Percentiles rank a stretch among this genome's conserved stretches.
These are phyloP conservation scores for Tenebrio molitor DNA, from an alignment of 1,140 invertebrate species.

Conservation along the genomic window DNA sequence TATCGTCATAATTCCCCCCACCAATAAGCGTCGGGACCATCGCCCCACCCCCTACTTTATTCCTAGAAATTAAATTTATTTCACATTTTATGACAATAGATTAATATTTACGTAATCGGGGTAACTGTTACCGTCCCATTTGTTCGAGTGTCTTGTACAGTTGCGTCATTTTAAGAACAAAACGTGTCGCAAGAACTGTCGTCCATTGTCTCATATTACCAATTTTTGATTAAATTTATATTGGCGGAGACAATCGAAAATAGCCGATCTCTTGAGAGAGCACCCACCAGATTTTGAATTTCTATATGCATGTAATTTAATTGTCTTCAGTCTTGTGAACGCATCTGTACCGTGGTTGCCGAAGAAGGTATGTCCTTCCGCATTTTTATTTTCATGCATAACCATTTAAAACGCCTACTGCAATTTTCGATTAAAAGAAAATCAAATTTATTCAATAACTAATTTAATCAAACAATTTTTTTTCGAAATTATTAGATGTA, in stretches of 20 bases:
- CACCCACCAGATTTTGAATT: constrained; percentile 59
- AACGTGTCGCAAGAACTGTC: background rate
- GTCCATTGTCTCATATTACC: constrained; percentile 42
- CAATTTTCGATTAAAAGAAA: too few relatives aligned
- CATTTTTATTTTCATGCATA: constrained; percentile 8
- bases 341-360: constrained; percentile 42
- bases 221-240: constrained; percentile 51
- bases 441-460: too few relatives aligned
- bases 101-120: background rate
- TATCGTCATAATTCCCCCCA: constrained; percentile 40
- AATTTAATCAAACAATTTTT: too few relatives aligned
- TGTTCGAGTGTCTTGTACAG: background rate
- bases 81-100: constrained; percentile 11
- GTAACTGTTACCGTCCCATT: background rate
- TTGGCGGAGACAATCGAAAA: constrained; percentile 56
- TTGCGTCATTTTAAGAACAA: background rate
- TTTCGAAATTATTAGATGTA: too few relatives aligned
- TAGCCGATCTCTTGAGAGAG: constrained; percentile 52
- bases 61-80: constrained; percentile 20
- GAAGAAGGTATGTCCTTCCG: constrained; percentile 31
- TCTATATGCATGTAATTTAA: constrained; percentile 58
- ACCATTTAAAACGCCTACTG: too few relatives aligned
- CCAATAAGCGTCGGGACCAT: background rate
- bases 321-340: constrained; percentile 57
- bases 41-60: constrained; percentile 38